These are phyloP conservation scores for Oreotrochilus melanogaster DNA, from an alignment of 2,113 vertebrate genomes.

Conservation along the genomic window DNA sequence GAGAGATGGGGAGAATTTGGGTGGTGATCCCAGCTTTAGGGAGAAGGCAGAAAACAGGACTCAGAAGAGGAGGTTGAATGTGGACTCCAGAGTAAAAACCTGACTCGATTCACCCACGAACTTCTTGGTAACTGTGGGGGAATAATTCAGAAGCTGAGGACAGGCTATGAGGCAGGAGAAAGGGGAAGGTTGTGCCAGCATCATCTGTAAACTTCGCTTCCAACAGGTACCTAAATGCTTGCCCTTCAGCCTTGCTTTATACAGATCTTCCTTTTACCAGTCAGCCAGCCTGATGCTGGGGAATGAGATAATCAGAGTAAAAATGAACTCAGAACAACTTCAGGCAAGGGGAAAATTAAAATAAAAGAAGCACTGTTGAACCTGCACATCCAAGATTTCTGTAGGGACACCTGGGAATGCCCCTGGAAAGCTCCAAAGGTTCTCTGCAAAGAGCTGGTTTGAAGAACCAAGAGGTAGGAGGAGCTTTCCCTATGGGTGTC, in stretches of 20 bases:
- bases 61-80: neutral
- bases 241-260: neutral
- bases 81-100: neutral
- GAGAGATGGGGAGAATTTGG: neutral
- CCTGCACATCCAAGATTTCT: neutral
- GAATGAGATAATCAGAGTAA: neutral
- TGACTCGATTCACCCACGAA: neutral
- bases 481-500: neutral
- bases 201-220: neutral
- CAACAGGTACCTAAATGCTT: neutral
- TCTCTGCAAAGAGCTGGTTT: neutral
- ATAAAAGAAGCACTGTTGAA: neutral
- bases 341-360: neutral
- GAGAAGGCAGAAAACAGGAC: neutral
- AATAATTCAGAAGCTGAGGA: neutral
- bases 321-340: neutral
- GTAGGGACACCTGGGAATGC: neutral
- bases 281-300: neutral
- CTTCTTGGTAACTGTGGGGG: neutral
- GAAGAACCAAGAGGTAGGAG: neutral
- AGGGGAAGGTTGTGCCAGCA: neutral
- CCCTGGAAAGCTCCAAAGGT: neutral
- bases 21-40: fast-evolving
- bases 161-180: neutral
- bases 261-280: neutral